A percentile compares a stretch with the other conserved stretches of the same genome.
Conservation (phyloP, 2,797 vertebrate species). For the Apogon talboti region DNA sequence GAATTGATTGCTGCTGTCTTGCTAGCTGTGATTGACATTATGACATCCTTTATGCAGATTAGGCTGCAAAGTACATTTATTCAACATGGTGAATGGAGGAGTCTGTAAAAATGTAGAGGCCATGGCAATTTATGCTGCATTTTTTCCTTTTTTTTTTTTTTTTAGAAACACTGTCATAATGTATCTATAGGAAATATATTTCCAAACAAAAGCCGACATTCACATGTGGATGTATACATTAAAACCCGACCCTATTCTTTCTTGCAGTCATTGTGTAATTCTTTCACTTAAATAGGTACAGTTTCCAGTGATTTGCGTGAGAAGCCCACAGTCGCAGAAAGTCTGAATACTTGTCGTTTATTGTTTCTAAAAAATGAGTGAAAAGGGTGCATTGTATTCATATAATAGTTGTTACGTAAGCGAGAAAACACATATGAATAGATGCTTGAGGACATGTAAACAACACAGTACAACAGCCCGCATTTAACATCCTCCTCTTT, state of each 20-base stretch:
- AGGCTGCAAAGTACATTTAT: too few species aligned
- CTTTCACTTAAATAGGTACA: constrained; percentile 10
- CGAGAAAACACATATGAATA: constrained; percentile 8
- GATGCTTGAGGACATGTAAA: constrained; percentile 2
- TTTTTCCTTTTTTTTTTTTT: too few species aligned
- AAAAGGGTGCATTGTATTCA: constrained; percentile 26
- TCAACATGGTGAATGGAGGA: too few species aligned
- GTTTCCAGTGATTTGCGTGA: constrained; percentile 4
- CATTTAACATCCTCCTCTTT: background rate
- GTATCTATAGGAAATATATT: too few species aligned
- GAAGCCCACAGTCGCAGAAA: constrained; percentile 14
- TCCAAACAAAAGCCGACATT: background rate
- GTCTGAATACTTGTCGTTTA: too few species aligned
- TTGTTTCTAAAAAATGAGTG: constrained; percentile 23
- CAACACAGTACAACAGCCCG: background rate
- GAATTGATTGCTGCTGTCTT: too few species aligned
- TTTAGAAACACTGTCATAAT: too few species aligned
- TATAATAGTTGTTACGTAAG: constrained; percentile 31
- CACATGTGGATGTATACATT: background rate
- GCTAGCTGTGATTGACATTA: too few species aligned
- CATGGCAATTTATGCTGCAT: too few species aligned
- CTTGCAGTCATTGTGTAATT: constrained; percentile 1
- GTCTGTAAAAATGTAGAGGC: too few species aligned
- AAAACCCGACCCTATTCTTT: background rate
- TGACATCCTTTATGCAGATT: too few species aligned